Evolutionary conservation across 2,113 vertebrate genomes (phyloP), one percentile per base, ranked within the genome.

Genomic region (Cairina moschata): DNA sequence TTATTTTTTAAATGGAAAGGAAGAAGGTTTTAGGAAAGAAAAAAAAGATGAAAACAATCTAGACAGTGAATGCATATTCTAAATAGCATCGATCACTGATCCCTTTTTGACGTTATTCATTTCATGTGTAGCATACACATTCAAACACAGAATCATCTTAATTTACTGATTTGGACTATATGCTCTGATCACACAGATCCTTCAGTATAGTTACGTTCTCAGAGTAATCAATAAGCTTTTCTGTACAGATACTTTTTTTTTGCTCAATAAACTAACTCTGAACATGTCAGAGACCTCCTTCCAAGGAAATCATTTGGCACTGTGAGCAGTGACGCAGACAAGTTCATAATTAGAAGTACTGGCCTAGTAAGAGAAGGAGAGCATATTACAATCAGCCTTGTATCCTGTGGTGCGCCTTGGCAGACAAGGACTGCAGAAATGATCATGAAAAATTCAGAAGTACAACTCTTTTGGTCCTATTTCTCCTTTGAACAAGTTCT

Each of bases 291-390:
- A 94, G 11, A 34, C 58, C 69, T 88, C 77, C 58, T 94, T 81
- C 73, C 1, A 13, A 93, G 66, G 38, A 91, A 81, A 91, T 83
- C 15, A 86, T 90, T 76, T 93, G 83, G 86, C 58, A 65, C 40
- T 93, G 74, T 20, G 46, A 48, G 67, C 86, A 68, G 80, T 68
- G 83, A 96, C 1, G 18, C 92, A 94, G 81, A 69, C 74, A 79
- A 92, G 77, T 50, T 78, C 81, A 55, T 80, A 96, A 97, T 95
- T 79, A 88, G 80, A 93, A 97, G 65, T 65, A 86, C 48, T 93
- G 92, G 95, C 92, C 90, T 93, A 91, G 77, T 88, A 96, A 96
- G 65, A 26, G 86, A 84, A 84, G 63, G 42, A 88, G 68, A 94
- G 44, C 62, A 79, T 17, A 34, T 22, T 72, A 44, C 25, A 68